Evolutionary conservation across 2,888 invertebrate species (phyloP), one percentile per base, ranked within the genome.

Genomic region (Ptilodon capucinus): DNA sequence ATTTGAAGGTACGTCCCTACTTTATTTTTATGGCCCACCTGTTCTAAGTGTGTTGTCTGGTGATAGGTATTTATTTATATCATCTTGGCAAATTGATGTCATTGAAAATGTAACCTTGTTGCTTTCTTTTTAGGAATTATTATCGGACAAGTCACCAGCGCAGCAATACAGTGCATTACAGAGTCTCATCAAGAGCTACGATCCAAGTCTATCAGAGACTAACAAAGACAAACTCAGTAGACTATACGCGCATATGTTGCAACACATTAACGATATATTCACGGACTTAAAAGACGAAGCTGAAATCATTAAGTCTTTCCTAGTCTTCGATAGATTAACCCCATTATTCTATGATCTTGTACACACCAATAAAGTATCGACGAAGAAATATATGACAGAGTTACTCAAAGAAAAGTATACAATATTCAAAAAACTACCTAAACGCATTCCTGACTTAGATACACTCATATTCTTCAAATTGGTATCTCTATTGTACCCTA

Each of bases 181-280:
- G 70, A 93, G 96, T 67, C 93, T 98, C 60, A 95, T 98, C 14
- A 97, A 97, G 84, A 96, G 95, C 69, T 95, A 97, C 84, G 96
- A 98, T 81, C 96, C 96, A 2, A 94, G 96, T 68, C 81, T 97
- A 42, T 93, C 94, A 5, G 94, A 94, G 57, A 93, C 93, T 13
- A 98, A 98, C 74, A 96, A 96, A 75, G 94, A 95, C 28, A 94
- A 94, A 69, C 86, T 98, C 9, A 93, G 93, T 44, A 91, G 93
- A 63, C 79, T 98, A 0, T 97, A 96, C 74, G 93, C 94, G 0
- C 95, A 95, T 71, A 79, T 97, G 57, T 76, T 98, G 23, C 96
- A 97, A 77, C 94, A 96, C 71, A 83, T 96, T 6, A 94, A 96
- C 66, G 95, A 96, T 64, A 71, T 93, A 46, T 93, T 94, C 57